A percentile compares a stretch with the other conserved stretches of the same genome.
Conservation (phyloP, 2,888 invertebrate genomes). For the Patella ulyssiponensis region DNA sequence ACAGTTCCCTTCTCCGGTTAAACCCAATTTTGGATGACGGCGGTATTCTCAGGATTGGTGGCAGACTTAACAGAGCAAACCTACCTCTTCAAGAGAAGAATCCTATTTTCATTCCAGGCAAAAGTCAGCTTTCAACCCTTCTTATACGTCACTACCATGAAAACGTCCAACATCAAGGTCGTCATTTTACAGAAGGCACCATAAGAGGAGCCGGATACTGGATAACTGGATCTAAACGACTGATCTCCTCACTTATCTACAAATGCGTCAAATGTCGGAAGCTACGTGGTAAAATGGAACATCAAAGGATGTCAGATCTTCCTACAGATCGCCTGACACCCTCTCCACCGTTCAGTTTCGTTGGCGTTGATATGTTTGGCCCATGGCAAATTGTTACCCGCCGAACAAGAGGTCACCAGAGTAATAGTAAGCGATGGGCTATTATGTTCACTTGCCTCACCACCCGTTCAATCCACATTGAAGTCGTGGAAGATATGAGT, state of each 20-base stretch:
- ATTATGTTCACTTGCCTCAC: not conserved
- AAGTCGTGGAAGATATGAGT: constrained; percentile 25
- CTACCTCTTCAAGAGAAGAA: not conserved
- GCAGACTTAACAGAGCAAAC: not conserved
- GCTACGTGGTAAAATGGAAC: not conserved
- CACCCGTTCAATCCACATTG: not conserved
- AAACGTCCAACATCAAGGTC: not conserved
- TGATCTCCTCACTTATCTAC: not conserved
- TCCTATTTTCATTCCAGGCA: not conserved
- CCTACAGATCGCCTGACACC: not conserved
- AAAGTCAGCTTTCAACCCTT: not conserved
- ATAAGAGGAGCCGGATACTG: not conserved
- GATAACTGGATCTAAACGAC: not conserved
- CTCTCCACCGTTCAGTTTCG: not conserved
- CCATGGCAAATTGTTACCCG: not conserved
- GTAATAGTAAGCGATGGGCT: not conserved
- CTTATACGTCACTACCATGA: not conserved
- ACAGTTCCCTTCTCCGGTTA: not conserved
- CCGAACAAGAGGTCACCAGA: not conserved
- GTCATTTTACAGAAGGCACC: not conserved
- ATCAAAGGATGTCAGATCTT: not conserved
- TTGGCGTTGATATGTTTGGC: not conserved
- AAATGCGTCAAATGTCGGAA: not conserved
- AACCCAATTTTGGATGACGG: not conserved
- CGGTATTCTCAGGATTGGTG: not conserved